Percentiles rank a stretch among this genome's conserved stretches.
These are phyloP conservation scores for Clytia hemisphaerica DNA, from an alignment of 30 jellyfish, hydroid and myxozoan genomes.

Conservation along the genomic window DNA sequence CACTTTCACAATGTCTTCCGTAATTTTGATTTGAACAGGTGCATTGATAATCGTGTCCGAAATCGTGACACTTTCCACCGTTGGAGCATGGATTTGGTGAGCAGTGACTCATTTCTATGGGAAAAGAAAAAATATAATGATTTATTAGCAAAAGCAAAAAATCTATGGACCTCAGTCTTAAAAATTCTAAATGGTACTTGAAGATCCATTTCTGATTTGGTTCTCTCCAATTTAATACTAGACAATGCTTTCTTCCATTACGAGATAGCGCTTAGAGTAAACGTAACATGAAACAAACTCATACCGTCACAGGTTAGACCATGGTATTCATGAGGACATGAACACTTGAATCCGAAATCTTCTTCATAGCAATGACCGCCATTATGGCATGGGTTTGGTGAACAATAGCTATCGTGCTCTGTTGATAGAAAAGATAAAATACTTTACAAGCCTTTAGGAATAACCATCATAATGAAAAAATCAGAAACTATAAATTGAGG, in stretches of 20 bases:
- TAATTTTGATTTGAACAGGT: conserved; percentile 46
- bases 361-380: conserved; percentile 65
- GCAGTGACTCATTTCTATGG: conserved; percentile 65
- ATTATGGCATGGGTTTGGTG: conserved; percentile 65
- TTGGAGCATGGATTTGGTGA: conserved; percentile 64
- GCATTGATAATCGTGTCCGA: conserved; percentile 57
- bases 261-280: neutral
- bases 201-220: too few species aligned
- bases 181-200: too few species aligned
- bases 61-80: conserved; percentile 71
- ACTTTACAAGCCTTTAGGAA: too few species aligned
- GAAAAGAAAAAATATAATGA: neutral
- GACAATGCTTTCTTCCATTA: too few species aligned
- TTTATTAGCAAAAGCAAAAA: too few species aligned
- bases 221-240: too few species aligned
- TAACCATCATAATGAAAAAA: too few species aligned
- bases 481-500: too few species aligned
- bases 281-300: neutral
- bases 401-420: conserved; percentile 43
- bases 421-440: neutral
- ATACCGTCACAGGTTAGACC: conserved; percentile 80
- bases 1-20: conserved; percentile 64
- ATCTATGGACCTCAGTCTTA: too few species aligned
- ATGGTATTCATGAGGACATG: conserved; percentile 40
- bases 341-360: conserved; percentile 61